These are phyloP conservation scores for Thereva unica DNA, from an alignment of 2,888 invertebrate species.

Conservation along the genomic window DNA sequence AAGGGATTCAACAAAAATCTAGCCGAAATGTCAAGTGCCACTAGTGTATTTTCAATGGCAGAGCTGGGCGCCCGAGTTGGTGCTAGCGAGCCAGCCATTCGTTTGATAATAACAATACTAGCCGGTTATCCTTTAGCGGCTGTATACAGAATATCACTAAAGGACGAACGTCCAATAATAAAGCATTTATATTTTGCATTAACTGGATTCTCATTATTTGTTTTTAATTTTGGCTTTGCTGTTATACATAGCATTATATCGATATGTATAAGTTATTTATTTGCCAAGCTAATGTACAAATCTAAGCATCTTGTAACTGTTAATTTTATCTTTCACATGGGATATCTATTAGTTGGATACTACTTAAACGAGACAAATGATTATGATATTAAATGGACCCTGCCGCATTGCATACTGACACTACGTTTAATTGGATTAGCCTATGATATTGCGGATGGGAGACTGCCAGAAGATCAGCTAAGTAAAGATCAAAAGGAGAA, in stretches of 20 bases:
- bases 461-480: constrained; percentile 63
- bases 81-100: constrained; percentile 67
- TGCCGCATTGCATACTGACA: constrained; percentile 94
- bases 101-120: constrained; percentile 67
- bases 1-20: too few species aligned
- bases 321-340: constrained; percentile 82
- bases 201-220: constrained; percentile 74
- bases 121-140: constrained; percentile 73
- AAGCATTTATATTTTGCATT: constrained; percentile 77
- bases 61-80: constrained; percentile 61
- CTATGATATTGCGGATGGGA: constrained; percentile 81
- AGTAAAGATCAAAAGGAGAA: constrained; percentile 74
- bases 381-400: constrained; percentile 97
- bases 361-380: constrained; percentile 76
- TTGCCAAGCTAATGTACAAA: constrained; percentile 62
- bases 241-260: constrained; percentile 77
- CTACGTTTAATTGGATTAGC: constrained; percentile 85
- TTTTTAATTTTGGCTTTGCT: constrained; percentile 82
- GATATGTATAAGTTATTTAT: constrained; percentile 71
- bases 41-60: constrained; percentile 40
- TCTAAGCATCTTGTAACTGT: constrained; percentile 63
- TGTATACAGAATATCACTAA: constrained; percentile 65
- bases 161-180: constrained; percentile 58
- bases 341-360: constrained; percentile 78
- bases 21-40: neutral